These are phyloP conservation scores for Andrena fulva DNA, from an alignment of 2,888 invertebrate species.

Conservation along the genomic window DNA sequence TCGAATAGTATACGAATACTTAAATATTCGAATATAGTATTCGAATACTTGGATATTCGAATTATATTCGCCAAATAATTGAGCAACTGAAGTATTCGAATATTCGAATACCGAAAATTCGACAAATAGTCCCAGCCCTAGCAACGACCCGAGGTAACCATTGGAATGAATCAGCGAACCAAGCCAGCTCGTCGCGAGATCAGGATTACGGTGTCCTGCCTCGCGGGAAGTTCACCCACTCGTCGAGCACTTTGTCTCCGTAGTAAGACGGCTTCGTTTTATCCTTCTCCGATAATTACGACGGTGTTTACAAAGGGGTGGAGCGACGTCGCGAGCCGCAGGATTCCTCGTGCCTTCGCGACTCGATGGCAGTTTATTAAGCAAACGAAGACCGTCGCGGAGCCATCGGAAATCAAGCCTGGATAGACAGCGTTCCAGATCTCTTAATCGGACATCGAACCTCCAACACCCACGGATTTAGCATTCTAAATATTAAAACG, in stretches of 20 bases:
- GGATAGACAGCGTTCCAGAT: not conserved
- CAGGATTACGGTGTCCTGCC: constrained; percentile 24
- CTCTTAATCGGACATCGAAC: too few relatives aligned
- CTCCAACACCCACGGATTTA: too few relatives aligned
- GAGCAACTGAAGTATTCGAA: too few relatives aligned
- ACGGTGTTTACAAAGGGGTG: not conserved
- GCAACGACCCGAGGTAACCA: constrained; percentile 28
- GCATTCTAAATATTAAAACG: too few relatives aligned
- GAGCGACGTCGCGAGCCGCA: not conserved
- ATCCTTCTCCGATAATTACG: constrained; percentile 27
- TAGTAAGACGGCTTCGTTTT: constrained; percentile 28
- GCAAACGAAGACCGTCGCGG: not conserved
- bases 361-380: constrained; percentile 10
- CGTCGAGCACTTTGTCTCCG: constrained; percentile 27
- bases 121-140: too few relatives aligned
- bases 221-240: constrained; percentile 40
- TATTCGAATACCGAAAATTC: too few relatives aligned
- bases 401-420: not conserved
- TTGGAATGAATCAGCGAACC: not conserved
- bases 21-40: too few relatives aligned
- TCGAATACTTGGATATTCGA: too few relatives aligned
- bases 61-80: too few relatives aligned
- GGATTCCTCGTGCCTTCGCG: not conserved
- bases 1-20: too few relatives aligned
- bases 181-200: constrained; percentile 20